Base-by-base conservation (phyloP, 2,113 vertebrate species). In the Hyperopisus bebe region DNA sequence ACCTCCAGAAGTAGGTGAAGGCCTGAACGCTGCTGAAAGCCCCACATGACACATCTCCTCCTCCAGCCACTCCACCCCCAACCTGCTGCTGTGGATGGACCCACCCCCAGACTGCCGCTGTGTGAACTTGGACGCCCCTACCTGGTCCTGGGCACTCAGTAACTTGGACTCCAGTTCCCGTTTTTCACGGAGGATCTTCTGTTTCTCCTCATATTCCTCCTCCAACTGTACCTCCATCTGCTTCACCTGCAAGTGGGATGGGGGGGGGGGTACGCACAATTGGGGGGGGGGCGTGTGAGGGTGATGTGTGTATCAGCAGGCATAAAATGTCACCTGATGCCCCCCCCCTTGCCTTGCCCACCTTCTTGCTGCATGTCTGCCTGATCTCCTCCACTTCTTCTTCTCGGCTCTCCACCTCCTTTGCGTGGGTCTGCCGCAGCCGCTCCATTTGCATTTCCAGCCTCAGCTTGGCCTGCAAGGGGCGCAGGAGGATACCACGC, bases 401-500 rank as follows among this genome's bases (percentile, higher is more conserved):
- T 1, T 99, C 98, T 0, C 98, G 97, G 93, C 95, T 97, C 91
- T 99, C 98, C 88, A 98, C 96, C 90, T 99, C 98, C 93, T 99
- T 99, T 84, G 97, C 95, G 42, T 99, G 98, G 24, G 94, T 98
- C 95, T 99, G 98, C 74, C 97, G 95, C 92, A 97, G 95, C 86
- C 96, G 93, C 93, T 99, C 98, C 97, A 98, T 99, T 95, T 99
- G 98, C 98, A 99, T 99, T 95, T 99, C 98, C 21, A 99, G 95
- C n/a, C 98, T 97, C 88, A 99, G 95, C 93, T 99, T 99, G 74
- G 98, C 96, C 98, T 99, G 90, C 15, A 46, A 86, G 11, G 27
- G 47, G 85, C 4, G 10, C 42, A 50, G 48, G 21, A 86, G 86
- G 58, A 10, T 51, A 19, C 53, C 53, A 55, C 53, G 21, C 53